phyloP scores from a whole-genome alignment of 2,113 vertebrate genomes.

The Atlantisia rogersi region DNA sequence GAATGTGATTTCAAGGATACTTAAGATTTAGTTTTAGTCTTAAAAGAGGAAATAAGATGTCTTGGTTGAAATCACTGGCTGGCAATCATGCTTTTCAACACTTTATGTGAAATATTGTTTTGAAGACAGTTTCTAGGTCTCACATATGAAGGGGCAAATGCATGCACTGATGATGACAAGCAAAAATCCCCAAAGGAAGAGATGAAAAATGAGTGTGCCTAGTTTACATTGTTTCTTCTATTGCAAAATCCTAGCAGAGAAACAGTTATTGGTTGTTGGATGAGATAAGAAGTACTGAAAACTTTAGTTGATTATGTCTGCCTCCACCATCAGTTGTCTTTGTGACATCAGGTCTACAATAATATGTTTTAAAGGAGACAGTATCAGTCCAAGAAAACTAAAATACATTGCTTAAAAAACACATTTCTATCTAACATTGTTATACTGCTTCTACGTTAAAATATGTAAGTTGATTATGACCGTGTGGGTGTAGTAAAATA shows the following conservation, averaged over 20 bases:
- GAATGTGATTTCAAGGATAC: constrained; percentile 44
- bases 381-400: constrained; percentile 27
- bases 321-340: constrained; percentile 51
- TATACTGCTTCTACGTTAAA: constrained; percentile 55
- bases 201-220: constrained; percentile 58
- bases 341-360: constrained; percentile 25
- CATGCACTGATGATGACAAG: constrained; percentile 61
- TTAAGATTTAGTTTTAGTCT: constrained; percentile 57
- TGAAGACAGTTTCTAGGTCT: constrained; percentile 48
- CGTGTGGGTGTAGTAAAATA: constrained; percentile 57
- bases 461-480: constrained; percentile 60
- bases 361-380: constrained; percentile 33
- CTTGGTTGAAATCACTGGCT: constrained; percentile 41
- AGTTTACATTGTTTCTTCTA: constrained; percentile 63
- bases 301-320: constrained; percentile 58
- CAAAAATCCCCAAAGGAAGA: constrained; percentile 43
- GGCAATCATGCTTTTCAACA: background rate
- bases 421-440: constrained; percentile 38
- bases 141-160: constrained; percentile 40
- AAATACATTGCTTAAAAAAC: constrained; percentile 41
- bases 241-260: constrained; percentile 62
- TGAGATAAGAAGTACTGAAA: constrained; percentile 65
- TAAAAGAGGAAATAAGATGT: constrained; percentile 57
- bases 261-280: constrained; percentile 59
- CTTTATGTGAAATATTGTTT: constrained; percentile 1